Evolutionary conservation across 2,797 vertebrate species (phyloP).

Genomic region (Pseudochaenichthys georgianus): DNA sequence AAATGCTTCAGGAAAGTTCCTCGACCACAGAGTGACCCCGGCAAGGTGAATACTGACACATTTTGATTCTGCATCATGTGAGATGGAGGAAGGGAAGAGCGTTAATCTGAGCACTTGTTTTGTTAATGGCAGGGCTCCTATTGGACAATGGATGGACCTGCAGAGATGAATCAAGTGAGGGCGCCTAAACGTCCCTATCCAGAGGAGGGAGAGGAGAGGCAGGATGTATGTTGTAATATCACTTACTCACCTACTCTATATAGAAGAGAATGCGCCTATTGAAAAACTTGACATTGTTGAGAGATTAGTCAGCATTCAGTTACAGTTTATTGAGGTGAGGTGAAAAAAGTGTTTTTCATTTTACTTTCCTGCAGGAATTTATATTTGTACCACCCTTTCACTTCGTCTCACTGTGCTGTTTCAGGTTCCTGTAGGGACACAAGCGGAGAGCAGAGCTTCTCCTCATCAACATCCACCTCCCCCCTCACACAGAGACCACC

Average conservation of each 20-base stretch:
- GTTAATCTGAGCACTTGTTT: background rate
- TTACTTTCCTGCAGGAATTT: background rate
- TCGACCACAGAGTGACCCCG: conserved; percentile 94
- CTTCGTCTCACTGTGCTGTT: conserved; percentile 2
- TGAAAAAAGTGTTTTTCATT: no score
- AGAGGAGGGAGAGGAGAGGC: conserved; percentile 65
- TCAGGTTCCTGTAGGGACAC: conserved; percentile 52
- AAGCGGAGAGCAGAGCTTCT: conserved; percentile 48
- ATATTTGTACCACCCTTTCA: background rate
- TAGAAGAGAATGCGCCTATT: no score
- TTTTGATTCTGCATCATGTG: background rate
- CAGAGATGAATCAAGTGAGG: conserved; percentile 75
- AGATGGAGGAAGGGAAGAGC: background rate
- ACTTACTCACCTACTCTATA: background rate
- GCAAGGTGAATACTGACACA: conserved; percentile 88
- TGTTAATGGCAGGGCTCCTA: conserved; percentile 92
- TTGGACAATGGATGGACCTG: conserved; percentile 97
- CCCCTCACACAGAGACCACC: conserved; percentile 46
- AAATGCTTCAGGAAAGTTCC: conserved; percentile 99
- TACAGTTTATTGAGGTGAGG: no score
- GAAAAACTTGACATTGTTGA: no score
- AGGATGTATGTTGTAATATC: conserved; percentile 49
- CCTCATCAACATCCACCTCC: conserved; percentile 51
- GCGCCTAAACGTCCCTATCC: conserved; percentile 82
- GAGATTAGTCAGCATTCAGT: no score